These are phyloP conservation scores for Peromyscus aztecus DNA, from an alignment of 2,797 vertebrate genomes.

Conservation along the genomic window DNA sequence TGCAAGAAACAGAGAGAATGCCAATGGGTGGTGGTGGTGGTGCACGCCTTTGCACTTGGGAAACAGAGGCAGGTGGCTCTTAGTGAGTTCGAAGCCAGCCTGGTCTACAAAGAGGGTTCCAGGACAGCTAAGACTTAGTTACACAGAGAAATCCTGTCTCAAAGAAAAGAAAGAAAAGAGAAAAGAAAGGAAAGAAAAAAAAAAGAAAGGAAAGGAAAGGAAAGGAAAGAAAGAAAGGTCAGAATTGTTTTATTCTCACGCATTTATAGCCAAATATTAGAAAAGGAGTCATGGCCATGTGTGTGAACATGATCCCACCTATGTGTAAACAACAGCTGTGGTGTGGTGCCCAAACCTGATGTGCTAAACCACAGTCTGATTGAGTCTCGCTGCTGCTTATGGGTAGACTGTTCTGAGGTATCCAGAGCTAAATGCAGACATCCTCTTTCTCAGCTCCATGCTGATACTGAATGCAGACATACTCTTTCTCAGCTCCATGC, in stretches of 20 bases:
- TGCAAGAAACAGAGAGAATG: neutral
- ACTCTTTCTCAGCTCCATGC: neutral
- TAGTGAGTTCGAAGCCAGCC: no score
- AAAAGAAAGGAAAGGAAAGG: no score
- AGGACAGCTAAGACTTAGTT: no score
- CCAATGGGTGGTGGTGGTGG: no score
- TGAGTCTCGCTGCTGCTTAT: neutral
- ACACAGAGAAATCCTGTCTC: no score
- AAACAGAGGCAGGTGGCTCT: no score
- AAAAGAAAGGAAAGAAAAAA: no score
- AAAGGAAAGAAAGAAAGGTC: neutral
- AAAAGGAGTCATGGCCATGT: neutral
- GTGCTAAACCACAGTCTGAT: neutral
- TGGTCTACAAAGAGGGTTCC: no score
- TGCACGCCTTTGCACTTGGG: no score
- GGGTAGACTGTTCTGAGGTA: neutral
- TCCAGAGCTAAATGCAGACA: neutral
- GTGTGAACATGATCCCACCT: neutral
- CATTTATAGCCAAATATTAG: neutral
- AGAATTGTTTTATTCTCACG: conserved; percentile 13
- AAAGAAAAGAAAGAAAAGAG: no score
- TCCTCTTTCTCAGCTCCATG: neutral
- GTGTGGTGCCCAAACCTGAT: neutral
- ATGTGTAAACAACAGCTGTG: neutral
- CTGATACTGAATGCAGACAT: neutral